Evolutionary conservation across 2,113 vertebrate genomes (phyloP).

Genomic region (Paedocypris sp.): DNA sequence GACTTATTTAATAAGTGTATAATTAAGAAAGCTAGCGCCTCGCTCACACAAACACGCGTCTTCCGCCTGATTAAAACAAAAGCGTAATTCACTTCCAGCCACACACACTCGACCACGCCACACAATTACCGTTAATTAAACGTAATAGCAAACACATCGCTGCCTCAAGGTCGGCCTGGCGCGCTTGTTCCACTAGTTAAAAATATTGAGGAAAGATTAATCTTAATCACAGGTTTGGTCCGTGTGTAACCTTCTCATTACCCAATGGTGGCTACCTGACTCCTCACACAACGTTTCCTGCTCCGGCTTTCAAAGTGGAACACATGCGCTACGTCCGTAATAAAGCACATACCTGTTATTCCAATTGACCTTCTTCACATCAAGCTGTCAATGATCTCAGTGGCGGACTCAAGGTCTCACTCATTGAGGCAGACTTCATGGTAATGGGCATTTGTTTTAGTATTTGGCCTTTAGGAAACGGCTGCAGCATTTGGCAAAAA

Average conservation of each 20-base stretch:
- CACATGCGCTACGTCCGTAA: constrained; percentile 65
- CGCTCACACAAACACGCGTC: neutral
- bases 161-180: constrained; percentile 14
- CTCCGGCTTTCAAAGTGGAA: constrained; percentile 46
- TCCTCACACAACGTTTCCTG: constrained; percentile 50
- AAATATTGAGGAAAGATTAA: constrained; percentile 53
- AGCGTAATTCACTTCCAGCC: constrained; percentile 15
- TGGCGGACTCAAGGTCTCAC: constrained; percentile 56
- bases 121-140: constrained; percentile 8
- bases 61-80: constrained; percentile 1
- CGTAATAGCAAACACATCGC: constrained; percentile 21
- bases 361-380: constrained; percentile 75
- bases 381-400: constrained; percentile 76
- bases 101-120: constrained; percentile 10
- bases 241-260: constrained; percentile 68
- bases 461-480: constrained; percentile 50
- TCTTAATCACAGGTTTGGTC: constrained; percentile 70
- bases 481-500: constrained; percentile 40
- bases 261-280: constrained; percentile 28
- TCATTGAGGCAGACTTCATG: constrained; percentile 58
- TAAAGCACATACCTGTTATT: constrained; percentile 73
- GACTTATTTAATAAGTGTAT: too few species aligned
- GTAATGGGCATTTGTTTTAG: constrained; percentile 65
- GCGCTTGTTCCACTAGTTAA: constrained; percentile 23
- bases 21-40: too few species aligned